Evolutionary conservation across 2,113 vertebrate genomes (phyloP).

Genomic region (Notechis scutatus): DNA sequence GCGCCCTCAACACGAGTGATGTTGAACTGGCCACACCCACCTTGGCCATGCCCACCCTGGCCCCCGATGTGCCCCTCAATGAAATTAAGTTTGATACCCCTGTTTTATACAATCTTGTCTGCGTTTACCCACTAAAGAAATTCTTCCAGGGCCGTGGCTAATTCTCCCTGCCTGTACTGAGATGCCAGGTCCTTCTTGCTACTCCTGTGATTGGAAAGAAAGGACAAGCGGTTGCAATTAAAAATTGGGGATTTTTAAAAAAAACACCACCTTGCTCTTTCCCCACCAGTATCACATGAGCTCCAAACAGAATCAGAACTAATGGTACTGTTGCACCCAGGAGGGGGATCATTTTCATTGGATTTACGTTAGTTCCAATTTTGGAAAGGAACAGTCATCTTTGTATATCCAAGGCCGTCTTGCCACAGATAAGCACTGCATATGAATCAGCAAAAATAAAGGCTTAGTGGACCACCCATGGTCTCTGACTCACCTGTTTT

Average conservation of each 20-base stretch:
- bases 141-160: not conserved
- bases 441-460: slow-evolving; percentile 17
- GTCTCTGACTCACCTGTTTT: slow-evolving; percentile 34
- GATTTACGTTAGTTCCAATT: not conserved
- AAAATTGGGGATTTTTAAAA: not conserved
- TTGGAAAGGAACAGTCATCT: not conserved
- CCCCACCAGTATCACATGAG: not conserved
- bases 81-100: too few relatives aligned
- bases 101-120: not conserved
- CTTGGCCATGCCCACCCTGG: too few relatives aligned
- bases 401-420: not conserved
- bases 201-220: not conserved
- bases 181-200: not conserved
- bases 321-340: not conserved
- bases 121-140: not conserved
- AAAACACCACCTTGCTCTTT: not conserved
- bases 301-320: not conserved
- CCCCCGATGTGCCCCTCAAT: too few relatives aligned
- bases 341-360: not conserved
- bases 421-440: not conserved
- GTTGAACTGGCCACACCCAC: too few relatives aligned
- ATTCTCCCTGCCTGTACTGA: not conserved
- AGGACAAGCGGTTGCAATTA: not conserved
- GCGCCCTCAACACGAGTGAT: too few relatives aligned
- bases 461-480: slow-evolving; percentile 9